Conservation (phyloP, 1,140 invertebrate species). For the Leptopilina clavipes region DNA sequence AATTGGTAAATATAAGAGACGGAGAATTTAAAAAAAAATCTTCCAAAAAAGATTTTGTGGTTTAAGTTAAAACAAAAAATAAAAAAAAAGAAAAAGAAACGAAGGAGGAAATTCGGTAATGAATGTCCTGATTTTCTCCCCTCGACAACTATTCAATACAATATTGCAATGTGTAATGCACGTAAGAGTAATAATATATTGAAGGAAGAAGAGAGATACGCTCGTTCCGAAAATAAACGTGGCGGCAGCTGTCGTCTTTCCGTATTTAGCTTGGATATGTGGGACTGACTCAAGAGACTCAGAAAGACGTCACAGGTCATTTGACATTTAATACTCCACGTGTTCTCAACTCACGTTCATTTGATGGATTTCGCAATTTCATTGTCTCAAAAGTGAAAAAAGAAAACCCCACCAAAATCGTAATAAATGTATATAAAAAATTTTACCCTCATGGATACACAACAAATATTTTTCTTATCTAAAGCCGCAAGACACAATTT, state of each 20-base stretch:
- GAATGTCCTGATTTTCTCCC: not conserved
- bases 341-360: not conserved
- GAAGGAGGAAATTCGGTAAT: not conserved
- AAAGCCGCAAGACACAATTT: not conserved
- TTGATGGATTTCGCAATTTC: conserved; percentile 32
- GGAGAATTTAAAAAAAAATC: too few relatives aligned
- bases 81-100: conserved; percentile 32
- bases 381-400: not conserved
- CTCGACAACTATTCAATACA: conserved; percentile 20
- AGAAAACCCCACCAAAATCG: too few relatives aligned
- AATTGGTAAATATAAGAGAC: too few relatives aligned
- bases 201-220: conserved; percentile 47
- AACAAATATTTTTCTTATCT: not conserved
- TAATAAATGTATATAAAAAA: too few relatives aligned
- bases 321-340: conserved; percentile 50
- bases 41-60: too few relatives aligned
- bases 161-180: conserved; percentile 4
- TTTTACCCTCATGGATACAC: too few relatives aligned
- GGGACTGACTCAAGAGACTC: conserved; percentile 45
- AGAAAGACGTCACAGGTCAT: conserved; percentile 38
- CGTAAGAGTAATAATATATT: conserved; percentile 35
- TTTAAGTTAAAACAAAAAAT: too few relatives aligned
- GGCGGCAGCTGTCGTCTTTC: conserved; percentile 55
- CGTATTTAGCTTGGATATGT: conserved; percentile 60
- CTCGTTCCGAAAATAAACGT: conserved; percentile 59